phyloP scores from a whole-genome alignment of 2,797 vertebrate species.

The Myotis vivesi region DNA sequence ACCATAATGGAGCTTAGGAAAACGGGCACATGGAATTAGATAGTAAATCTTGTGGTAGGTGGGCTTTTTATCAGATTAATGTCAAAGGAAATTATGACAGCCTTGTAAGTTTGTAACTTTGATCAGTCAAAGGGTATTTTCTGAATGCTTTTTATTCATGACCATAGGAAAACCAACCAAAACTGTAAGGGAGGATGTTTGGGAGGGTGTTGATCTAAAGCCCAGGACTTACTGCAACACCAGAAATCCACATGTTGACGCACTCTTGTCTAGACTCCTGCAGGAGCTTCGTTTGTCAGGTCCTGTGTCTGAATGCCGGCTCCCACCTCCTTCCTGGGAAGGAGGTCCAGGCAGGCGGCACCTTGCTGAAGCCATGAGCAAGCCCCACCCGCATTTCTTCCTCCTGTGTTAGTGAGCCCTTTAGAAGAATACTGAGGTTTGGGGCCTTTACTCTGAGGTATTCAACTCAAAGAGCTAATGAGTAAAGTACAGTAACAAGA shows the following conservation, averaged over 20 bases:
- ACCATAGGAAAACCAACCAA: not conserved
- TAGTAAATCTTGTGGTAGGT: not conserved
- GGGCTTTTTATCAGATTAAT: not conserved
- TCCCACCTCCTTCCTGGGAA: not conserved
- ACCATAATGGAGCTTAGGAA: not conserved
- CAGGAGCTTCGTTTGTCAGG: not conserved
- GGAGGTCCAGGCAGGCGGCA: not conserved
- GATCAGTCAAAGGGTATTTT: not conserved
- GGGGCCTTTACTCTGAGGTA: constrained; percentile 39
- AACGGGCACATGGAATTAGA: not conserved
- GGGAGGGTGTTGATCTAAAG: not conserved
- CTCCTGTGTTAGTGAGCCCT: not conserved
- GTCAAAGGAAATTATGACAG: not conserved
- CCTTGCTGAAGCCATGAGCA: not conserved
- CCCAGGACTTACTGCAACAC: not conserved
- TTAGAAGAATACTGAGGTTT: constrained; percentile 56
- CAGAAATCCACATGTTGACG: not conserved
- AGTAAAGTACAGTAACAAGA: constrained; percentile 66
- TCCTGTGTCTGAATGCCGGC: not conserved
- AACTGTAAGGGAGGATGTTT: not conserved
- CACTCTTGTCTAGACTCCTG: not conserved
- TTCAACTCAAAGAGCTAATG: constrained; percentile 67
- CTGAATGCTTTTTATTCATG: not conserved
- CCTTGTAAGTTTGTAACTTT: not conserved
- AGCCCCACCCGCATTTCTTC: not conserved